phyloP scores from a whole-genome alignment of 2,888 invertebrate species.

The Dolichomitus sp. region DNA sequence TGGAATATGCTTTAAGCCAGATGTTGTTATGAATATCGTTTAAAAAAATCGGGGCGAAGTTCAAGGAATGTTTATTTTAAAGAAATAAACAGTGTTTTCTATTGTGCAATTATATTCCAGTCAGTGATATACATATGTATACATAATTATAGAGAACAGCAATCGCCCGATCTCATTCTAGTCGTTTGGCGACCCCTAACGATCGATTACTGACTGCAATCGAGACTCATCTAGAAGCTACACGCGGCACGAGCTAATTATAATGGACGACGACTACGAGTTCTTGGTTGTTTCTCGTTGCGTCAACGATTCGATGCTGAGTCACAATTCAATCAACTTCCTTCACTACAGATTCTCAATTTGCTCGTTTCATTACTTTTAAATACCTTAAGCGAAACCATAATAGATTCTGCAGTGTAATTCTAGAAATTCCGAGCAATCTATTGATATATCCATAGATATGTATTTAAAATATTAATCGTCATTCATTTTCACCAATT shows the following conservation, averaged over 20 bases:
- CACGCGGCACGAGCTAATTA: conserved; percentile 46
- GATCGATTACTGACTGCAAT: conserved; percentile 9
- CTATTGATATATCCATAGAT: too few species aligned
- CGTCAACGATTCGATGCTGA: conserved; percentile 58
- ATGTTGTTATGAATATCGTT: too few species aligned
- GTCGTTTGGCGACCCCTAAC: conserved; percentile 8
- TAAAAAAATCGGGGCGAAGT: too few species aligned
- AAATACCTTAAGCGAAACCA: not conserved
- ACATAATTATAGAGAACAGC: conserved; percentile 8
- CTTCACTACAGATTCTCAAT: conserved; percentile 5
- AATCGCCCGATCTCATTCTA: not conserved
- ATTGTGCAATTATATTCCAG: not conserved
- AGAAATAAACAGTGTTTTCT: not conserved
- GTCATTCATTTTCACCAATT: too few species aligned
- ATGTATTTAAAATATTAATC: too few species aligned
- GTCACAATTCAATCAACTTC: conserved; percentile 39
- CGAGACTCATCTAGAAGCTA: conserved; percentile 18
- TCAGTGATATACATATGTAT: conserved; percentile 3
- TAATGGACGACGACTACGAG: conserved; percentile 40
- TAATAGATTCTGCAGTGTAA: not conserved
- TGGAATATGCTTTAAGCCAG: too few species aligned
- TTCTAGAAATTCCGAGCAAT: not conserved
- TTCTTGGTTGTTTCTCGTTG: conserved; percentile 53
- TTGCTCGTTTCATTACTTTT: not conserved
- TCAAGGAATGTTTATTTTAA: too few species aligned